These are phyloP conservation scores for Corythornis cristatus DNA, from an alignment of 2,113 vertebrate species.

Conservation along the genomic window DNA sequence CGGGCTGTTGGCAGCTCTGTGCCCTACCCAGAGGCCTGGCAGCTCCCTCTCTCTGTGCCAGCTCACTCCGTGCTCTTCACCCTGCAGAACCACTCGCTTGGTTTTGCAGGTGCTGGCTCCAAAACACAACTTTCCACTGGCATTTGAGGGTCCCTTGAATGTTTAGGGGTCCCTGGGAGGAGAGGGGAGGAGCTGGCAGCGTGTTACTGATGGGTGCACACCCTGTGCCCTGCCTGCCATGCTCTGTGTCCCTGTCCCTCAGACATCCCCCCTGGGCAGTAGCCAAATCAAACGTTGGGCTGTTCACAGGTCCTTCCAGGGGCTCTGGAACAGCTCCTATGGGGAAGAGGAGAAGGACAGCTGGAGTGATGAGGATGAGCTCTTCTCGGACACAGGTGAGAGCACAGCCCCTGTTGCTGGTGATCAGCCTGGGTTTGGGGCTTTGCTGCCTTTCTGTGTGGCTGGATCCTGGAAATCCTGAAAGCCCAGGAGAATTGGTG, in stretches of 20 bases:
- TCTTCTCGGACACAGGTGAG: conserved; percentile 72
- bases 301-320: conserved; percentile 53
- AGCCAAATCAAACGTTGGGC: background rate
- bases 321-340: conserved; percentile 22
- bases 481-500: background rate
- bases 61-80: background rate
- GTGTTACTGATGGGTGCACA: background rate
- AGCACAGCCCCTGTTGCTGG: background rate
- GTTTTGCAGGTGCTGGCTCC: background rate
- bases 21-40: background rate
- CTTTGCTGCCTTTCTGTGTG: background rate
- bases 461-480: background rate
- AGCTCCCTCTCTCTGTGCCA: no score
- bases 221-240: background rate
- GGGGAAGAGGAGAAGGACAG: conserved; percentile 71
- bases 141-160: fast-evolving
- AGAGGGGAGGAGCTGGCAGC: fast-evolving
- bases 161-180: background rate
- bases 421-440: background rate
- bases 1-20: background rate
- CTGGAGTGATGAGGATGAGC: conserved; percentile 77
- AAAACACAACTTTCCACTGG: fast-evolving
- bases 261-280: background rate
- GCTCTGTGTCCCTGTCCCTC: background rate
- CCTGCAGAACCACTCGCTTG: background rate